Conservation (phyloP, 2,113 vertebrate genomes). For the Poeciliopsis turrubarensis region DNA sequence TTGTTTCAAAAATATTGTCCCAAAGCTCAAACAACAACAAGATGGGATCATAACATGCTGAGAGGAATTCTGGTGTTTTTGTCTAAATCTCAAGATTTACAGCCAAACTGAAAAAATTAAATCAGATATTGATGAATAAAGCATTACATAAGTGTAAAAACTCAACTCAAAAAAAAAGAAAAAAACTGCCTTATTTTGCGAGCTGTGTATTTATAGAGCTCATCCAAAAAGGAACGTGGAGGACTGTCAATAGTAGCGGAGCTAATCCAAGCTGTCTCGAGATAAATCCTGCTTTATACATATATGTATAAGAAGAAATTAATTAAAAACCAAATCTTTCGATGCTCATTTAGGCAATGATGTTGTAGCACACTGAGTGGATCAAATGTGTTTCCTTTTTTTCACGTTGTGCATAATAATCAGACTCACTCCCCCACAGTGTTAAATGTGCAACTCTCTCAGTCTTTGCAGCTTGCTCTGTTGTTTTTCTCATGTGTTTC, state of each 20-base stretch:
- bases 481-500: background rate
- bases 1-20: background rate
- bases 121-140: background rate
- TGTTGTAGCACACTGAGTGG: background rate
- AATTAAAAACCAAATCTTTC: background rate
- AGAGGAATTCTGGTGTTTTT: background rate
- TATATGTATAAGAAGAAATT: background rate
- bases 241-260: background rate
- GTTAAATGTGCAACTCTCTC: background rate
- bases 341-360: background rate
- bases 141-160: background rate
- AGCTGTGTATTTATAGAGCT: background rate
- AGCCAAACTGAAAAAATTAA: background rate
- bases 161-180: no score
- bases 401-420: constrained; percentile 2
- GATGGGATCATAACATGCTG: background rate
- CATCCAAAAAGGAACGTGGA: background rate
- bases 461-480: constrained; percentile 5
- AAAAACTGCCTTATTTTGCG: background rate
- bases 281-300: background rate
- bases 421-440: background rate
- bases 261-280: background rate
- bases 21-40: background rate
- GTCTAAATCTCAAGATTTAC: background rate
- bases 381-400: background rate